These are phyloP conservation scores for Columba guinea DNA, from an alignment of 2,797 vertebrate genomes.

Conservation along the genomic window DNA sequence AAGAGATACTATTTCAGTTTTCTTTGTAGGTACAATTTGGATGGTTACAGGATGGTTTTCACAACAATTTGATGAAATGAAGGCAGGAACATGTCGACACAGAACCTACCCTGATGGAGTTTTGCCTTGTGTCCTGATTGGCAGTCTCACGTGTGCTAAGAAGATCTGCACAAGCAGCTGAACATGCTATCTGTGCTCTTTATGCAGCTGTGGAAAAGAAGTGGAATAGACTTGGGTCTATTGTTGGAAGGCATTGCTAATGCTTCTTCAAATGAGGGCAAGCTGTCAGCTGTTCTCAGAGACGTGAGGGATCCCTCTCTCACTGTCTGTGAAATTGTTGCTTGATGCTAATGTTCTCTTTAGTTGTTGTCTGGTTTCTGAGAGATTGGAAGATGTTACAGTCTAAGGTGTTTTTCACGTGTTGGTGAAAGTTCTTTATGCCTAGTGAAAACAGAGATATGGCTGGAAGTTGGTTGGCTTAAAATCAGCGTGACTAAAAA, in stretches of 20 bases:
- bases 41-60: background rate
- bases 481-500: background rate
- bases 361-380: background rate
- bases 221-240: background rate
- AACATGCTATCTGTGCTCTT: background rate
- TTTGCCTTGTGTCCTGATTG: background rate
- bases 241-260: background rate
- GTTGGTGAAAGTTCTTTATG: background rate
- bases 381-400: background rate
- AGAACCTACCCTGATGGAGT: background rate
- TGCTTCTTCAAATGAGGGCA: background rate
- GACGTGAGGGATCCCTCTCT: background rate
- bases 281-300: background rate
- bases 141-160: background rate
- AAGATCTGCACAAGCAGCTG: background rate
- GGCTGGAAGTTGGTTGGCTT: background rate
- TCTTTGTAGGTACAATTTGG: background rate
- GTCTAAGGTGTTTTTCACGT: background rate
- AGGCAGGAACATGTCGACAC: background rate
- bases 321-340: background rate
- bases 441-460: background rate
- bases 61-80: background rate
- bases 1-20: background rate
- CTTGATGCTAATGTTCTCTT: background rate
- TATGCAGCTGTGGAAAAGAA: background rate